Evolutionary conservation across 2,888 invertebrate species (phyloP), one percentile per base, ranked within the genome.

Genomic region (Drosophila ustulata): DNA sequence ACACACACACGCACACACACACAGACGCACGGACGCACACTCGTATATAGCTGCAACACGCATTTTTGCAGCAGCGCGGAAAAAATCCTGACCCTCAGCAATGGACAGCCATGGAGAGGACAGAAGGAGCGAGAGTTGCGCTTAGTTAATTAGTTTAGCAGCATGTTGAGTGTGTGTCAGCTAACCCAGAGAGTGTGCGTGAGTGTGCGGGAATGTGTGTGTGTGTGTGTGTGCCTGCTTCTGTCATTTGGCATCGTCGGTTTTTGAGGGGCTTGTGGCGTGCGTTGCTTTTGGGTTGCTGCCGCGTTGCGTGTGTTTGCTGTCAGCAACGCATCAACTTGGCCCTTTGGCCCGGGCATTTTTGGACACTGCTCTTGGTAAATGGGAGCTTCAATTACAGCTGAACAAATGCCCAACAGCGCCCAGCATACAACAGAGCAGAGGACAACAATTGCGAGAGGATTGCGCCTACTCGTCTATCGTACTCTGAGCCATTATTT

Each of bases 141-240:
- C 85, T 84, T 85, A 84, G 83, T 85, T 84, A 84, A 84, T 84
- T 84, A 85, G 83, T 84, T 84, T 84, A 85, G 83, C 78, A 83
- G 77, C 78, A 69, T 77, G 77, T 66, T 63, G 59, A 59, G 66
- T 57, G 61, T 51, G 50, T 52, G 50, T 57, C 26, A 52, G 25
- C n/a, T 25, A 43, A 41, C 2, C 9, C 2, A 13, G 41, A 51
- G 46, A 57, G 45, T 43, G 61, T 46, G 46, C 45, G 55, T 32
- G 41, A 51, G 46, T 59, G 45, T 46, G 61, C 43, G 46, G 41
- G 55, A 32, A 37, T 47, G 50, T 53, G 28, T 45, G 61, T 23
- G 49, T 47, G 47, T 65, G 30, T 34, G 63, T 68, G 51, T 49
- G 59, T 13, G 43, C 23, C 49, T 59, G 57, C 41, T 58, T 52